Conservation (phyloP, 1,140 invertebrate species). For the Bombus ignitus region DNA sequence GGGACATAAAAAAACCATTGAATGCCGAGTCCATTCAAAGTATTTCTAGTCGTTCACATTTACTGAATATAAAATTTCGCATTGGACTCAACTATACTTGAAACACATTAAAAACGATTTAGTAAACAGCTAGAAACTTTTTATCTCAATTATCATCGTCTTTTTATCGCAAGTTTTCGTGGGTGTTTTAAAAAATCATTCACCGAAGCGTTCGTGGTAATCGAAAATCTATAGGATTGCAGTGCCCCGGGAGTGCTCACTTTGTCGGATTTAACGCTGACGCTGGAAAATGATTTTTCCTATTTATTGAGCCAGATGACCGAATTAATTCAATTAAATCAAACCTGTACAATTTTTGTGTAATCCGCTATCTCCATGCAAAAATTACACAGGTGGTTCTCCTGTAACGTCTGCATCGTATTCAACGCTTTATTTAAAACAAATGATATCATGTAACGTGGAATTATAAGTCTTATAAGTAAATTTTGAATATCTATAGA, state of each 20-base stretch:
- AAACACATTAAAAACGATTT: not conserved
- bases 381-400: not conserved
- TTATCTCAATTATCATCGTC: not conserved
- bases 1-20: too few relatives aligned
- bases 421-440: not conserved
- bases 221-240: conserved; percentile 3
- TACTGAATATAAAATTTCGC: not conserved
- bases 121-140: not conserved
- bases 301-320: conserved; percentile 16
- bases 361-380: not conserved
- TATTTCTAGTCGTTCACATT: too few relatives aligned
- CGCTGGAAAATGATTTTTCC: conserved; percentile 11
- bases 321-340: conserved; percentile 38
- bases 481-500: not conserved
- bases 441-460: not conserved
- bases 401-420: not conserved
- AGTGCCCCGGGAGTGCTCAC: not conserved
- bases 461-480: not conserved
- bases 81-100: rapidly evolving
- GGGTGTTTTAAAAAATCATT: not conserved
- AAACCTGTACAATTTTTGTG: not conserved
- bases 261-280: conserved; percentile 23
- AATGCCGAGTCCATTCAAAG: too few relatives aligned
- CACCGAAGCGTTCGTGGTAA: not conserved
- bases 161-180: not conserved